These are phyloP conservation scores for Picathartes gymnocephalus DNA, from an alignment of 2,113 vertebrate genomes.

Conservation along the genomic window DNA sequence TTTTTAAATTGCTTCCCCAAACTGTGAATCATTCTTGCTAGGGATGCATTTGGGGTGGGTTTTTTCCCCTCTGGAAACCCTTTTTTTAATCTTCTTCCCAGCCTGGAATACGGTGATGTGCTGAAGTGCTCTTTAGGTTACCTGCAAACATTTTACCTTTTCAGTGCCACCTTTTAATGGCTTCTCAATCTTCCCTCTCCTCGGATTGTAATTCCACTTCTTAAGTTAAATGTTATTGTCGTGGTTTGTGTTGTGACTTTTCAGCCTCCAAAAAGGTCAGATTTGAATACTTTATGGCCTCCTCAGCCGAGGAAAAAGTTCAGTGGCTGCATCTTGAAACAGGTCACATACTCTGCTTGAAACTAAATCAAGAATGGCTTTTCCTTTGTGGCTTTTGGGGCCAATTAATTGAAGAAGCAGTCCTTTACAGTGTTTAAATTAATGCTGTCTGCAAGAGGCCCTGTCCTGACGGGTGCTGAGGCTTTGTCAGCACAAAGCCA, in stretches of 20 bases:
- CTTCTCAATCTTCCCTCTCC: neutral
- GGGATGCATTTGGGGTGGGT: neutral
- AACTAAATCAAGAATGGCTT: neutral
- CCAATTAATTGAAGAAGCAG: neutral
- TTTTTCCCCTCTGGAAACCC: neutral
- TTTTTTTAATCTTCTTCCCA: neutral
- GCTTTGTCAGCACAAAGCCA: neutral
- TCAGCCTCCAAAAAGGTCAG: neutral
- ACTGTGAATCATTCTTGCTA: neutral
- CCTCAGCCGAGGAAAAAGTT: neutral
- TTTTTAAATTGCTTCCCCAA: neutral
- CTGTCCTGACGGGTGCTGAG: fast-evolving
- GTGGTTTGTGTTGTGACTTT: neutral
- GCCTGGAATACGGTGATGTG: neutral
- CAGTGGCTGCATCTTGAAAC: neutral
- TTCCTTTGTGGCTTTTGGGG: neutral
- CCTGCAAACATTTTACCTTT: neutral
- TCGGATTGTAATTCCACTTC: neutral
- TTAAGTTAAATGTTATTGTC: neutral
- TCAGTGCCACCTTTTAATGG: neutral
- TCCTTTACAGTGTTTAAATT: neutral
- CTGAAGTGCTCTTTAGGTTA: neutral
- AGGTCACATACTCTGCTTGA: neutral
- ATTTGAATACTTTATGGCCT: neutral
- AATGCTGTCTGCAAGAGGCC: neutral